Evolutionary conservation across 2,888 invertebrate genomes (phyloP).

Genomic region (Odontothrips loti): DNA sequence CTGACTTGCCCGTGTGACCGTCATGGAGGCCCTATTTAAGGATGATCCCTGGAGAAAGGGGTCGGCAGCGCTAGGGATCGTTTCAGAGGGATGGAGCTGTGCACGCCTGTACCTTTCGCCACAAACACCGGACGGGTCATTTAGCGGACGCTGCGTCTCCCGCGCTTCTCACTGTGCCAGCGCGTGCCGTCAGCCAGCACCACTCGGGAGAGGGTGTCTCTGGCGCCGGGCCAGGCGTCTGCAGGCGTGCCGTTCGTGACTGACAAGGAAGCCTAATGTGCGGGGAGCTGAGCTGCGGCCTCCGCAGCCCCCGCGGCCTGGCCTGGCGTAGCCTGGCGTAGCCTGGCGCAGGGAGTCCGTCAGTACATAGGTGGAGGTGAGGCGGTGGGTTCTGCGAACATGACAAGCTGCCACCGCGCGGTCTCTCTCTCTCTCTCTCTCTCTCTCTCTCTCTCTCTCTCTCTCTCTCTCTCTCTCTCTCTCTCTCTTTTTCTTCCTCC

Average conservation of each 20-base stretch:
- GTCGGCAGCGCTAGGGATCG: no score
- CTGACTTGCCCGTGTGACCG: no score
- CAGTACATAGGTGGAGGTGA: neutral
- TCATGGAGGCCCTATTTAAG: no score
- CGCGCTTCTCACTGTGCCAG: no score
- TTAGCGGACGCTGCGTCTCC: no score
- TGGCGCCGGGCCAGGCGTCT: neutral
- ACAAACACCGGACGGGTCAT: no score
- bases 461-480: neutral
- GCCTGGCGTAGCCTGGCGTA: neutral
- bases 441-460: neutral
- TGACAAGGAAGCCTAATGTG: neutral
- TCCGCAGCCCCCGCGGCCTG: neutral
- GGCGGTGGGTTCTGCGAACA: slow-evolving; percentile 1
- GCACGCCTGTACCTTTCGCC: no score
- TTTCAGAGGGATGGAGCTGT: no score
- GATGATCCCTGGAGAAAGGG: no score
- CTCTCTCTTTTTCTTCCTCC: no score
- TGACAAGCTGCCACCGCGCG: neutral
- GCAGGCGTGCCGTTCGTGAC: neutral
- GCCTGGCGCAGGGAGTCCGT: neutral
- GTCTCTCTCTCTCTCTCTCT: neutral
- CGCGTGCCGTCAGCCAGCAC: no score
- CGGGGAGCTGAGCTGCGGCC: neutral
- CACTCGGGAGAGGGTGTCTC: neutral